Evolutionary conservation across 2,797 vertebrate genomes (phyloP).

Genomic region (Sebastes goodei): DNA sequence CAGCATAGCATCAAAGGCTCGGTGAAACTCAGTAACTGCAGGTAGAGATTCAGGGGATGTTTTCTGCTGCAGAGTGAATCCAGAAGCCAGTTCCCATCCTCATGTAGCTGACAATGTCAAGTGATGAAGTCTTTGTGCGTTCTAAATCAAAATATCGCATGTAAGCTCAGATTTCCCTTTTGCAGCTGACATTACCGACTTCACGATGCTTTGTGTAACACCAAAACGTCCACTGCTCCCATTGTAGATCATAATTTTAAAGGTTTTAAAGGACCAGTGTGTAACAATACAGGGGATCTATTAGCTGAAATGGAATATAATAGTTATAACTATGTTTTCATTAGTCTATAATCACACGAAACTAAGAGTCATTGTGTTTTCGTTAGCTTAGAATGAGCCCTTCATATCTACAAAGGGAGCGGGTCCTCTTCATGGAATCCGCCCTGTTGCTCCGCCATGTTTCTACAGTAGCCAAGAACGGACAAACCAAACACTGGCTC

Average conservation of each 20-base stretch:
- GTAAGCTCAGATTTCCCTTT: not conserved
- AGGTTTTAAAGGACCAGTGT: not conserved
- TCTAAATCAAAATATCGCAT: slow-evolving; percentile 11
- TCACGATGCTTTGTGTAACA: not conserved
- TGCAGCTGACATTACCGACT: not conserved
- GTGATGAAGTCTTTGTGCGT: not conserved
- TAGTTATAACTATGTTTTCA: no score
- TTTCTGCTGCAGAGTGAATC: not conserved
- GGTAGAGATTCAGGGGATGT: not conserved
- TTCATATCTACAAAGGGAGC: no score
- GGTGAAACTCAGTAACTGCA: not conserved
- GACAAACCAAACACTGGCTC: no score
- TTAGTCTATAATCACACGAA: no score
- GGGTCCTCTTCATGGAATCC: no score
- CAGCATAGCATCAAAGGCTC: slow-evolving; percentile 39
- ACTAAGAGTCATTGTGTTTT: no score
- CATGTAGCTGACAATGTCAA: not conserved
- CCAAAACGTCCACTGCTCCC: not conserved
- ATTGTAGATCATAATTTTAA: not conserved
- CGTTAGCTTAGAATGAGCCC: no score
- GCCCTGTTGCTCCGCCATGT: no score
- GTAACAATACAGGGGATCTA: no score
- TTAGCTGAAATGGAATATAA: no score
- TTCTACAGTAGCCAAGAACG: no score
- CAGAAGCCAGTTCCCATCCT: not conserved